These are phyloP conservation scores for Actinemys pallida DNA, from an alignment of 2,113 vertebrate species.

Conservation along the genomic window DNA sequence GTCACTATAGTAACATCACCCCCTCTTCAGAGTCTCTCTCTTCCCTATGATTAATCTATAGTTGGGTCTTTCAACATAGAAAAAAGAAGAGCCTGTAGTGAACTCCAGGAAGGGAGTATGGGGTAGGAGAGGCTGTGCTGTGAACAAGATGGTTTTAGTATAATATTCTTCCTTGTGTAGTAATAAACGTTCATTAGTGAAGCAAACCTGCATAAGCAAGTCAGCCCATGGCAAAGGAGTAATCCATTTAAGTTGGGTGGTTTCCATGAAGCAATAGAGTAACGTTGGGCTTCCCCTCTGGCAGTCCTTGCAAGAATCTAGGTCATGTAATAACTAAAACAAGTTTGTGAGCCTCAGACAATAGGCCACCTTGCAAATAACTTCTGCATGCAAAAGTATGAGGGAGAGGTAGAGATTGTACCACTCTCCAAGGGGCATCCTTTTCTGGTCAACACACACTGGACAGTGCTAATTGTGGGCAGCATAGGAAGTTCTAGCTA, in stretches of 20 bases:
- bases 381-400: slow-evolving; percentile 71
- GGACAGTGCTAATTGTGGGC: slow-evolving; percentile 8
- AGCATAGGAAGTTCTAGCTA: slow-evolving; percentile 39
- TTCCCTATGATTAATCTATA: neutral
- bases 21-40: neutral
- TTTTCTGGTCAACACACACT: neutral
- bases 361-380: slow-evolving; percentile 74
- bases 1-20: neutral
- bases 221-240: slow-evolving; percentile 72
- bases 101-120: neutral
- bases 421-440: neutral
- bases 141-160: slow-evolving; percentile 26
- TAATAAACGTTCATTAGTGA: slow-evolving; percentile 67
- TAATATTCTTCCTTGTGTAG: neutral
- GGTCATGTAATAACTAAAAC: slow-evolving; percentile 68
- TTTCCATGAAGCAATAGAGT: slow-evolving; percentile 74
- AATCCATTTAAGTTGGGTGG: slow-evolving; percentile 75
- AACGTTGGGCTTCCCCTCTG: slow-evolving; percentile 70
- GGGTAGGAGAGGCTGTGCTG: slow-evolving; percentile 11
- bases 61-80: neutral
- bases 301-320: slow-evolving; percentile 70
- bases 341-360: slow-evolving; percentile 73
- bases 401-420: slow-evolving; percentile 48
- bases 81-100: neutral
- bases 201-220: slow-evolving; percentile 69